Evolutionary conservation across 2,888 invertebrate species (phyloP).

Genomic region (Macrophya alboannulata): DNA sequence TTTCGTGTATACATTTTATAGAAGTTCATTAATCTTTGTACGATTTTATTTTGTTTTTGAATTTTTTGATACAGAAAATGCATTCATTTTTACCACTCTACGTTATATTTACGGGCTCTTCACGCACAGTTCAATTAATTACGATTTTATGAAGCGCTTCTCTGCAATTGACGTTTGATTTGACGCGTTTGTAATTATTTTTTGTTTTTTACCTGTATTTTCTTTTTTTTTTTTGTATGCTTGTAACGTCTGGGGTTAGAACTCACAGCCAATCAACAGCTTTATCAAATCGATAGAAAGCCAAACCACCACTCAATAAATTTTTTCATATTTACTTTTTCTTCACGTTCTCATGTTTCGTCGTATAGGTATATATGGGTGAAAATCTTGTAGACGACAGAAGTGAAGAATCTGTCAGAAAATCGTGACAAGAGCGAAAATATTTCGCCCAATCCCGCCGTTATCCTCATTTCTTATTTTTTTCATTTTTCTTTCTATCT

Average conservation of each 20-base stretch:
- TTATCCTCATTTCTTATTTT: not conserved
- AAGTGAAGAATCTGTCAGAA: slow-evolving; percentile 12
- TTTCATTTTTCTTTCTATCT: not conserved
- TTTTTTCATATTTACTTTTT: not conserved
- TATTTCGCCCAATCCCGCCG: slow-evolving; percentile 27
- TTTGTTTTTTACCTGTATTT: not conserved
- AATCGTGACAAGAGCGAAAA: slow-evolving; percentile 36
- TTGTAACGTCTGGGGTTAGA: not conserved
- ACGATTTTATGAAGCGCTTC: not conserved
- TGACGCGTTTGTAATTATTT: not conserved
- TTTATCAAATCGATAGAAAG: slow-evolving; percentile 18
- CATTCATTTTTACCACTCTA: not conserved
- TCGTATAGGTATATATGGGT: not conserved
- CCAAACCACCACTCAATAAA: not conserved
- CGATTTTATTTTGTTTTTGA: not conserved
- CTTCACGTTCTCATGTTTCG: not conserved
- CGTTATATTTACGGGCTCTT: not conserved
- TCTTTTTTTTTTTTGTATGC: not conserved
- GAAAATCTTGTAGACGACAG: not conserved
- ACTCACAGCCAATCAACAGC: slow-evolving; percentile 30
- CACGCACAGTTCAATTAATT: slow-evolving; percentile 17
- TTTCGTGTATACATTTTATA: no score
- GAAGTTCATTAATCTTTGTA: slow-evolving; percentile 8
- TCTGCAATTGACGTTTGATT: slow-evolving; percentile 36
- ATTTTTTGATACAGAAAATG: not conserved